A percentile compares a stretch with the other conserved stretches of the same genome.
Conservation (phyloP, 1,140 invertebrate species). For the Bombus confusus region DNA sequence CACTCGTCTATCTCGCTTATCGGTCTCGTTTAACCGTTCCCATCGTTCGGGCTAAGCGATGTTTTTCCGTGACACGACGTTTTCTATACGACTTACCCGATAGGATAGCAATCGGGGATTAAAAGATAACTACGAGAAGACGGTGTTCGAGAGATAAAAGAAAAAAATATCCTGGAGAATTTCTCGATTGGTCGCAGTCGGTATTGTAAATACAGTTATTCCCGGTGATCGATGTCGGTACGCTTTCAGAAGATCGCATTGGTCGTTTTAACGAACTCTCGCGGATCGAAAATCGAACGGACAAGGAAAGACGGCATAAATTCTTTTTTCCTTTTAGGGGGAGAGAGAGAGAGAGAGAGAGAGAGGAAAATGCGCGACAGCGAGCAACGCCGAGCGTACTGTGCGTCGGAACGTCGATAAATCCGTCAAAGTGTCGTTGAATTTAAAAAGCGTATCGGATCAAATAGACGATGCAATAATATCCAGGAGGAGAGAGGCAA, state of each 20-base stretch:
- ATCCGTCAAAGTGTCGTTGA: slow-evolving; percentile 28
- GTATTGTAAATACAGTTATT: neutral
- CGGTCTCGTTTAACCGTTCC: neutral
- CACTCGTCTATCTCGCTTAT: neutral
- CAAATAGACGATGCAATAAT: slow-evolving; percentile 11
- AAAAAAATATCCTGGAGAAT: neutral
- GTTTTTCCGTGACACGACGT: neutral
- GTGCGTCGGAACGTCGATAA: slow-evolving; percentile 21
- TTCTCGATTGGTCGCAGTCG: neutral
- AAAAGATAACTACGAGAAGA: neutral
- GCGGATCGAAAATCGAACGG: slow-evolving; percentile 37
- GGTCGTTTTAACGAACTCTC: slow-evolving; percentile 49
- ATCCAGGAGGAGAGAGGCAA: neutral
- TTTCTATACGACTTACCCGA: too few relatives aligned
- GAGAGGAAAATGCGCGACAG: neutral
- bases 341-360: neutral
- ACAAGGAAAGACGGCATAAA: slow-evolving; percentile 4
- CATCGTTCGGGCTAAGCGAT: neutral
- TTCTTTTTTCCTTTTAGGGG: neutral
- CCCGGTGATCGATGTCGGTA: slow-evolving; percentile 37
- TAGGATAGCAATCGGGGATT: neutral
- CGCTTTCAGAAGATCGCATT: slow-evolving; percentile 40
- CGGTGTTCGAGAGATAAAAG: neutral
- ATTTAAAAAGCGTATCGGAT: slow-evolving; percentile 32
- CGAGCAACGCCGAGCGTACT: neutral